A percentile compares a stretch with the other conserved stretches of the same genome.
phyloP scores from a whole-genome alignment of 2,797 vertebrate genomes.

The Carcharodon carcharias region DNA sequence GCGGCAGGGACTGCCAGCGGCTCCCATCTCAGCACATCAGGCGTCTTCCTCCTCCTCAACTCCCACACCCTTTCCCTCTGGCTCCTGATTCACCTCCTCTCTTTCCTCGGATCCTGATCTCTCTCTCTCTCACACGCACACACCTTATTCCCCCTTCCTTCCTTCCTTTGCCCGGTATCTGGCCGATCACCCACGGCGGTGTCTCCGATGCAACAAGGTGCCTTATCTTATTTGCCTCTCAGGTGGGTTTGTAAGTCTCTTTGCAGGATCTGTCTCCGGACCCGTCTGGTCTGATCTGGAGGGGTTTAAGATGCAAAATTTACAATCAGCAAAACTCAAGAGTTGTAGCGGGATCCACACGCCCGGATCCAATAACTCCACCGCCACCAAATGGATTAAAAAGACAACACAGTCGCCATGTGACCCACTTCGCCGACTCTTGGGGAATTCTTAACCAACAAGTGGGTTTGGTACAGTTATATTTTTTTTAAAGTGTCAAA shows the following conservation, averaged over 20 bases:
- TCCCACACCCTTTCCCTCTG: neutral
- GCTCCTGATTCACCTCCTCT: neutral
- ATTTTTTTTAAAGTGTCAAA: neutral
- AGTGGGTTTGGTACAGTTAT: neutral
- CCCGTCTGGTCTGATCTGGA: neutral
- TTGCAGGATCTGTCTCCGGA: neutral
- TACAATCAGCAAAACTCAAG: too few species aligned
- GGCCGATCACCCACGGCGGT: neutral
- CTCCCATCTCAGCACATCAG: neutral
- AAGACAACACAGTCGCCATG: conserved; percentile 33
- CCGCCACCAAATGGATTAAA: conserved; percentile 33
- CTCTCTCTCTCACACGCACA: neutral
- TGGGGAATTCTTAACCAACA: neutral
- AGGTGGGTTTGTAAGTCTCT: neutral
- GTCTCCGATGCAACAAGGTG: neutral
- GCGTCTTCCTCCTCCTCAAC: neutral
- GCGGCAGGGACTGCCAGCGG: neutral
- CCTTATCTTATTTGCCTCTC: neutral
- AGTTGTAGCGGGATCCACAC: neutral
- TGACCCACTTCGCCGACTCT: neutral
- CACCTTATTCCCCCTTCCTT: neutral
- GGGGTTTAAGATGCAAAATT: neutral
- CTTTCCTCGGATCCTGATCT: neutral
- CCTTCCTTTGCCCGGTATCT: neutral
- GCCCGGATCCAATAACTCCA: conserved; percentile 7